Evolutionary conservation across 2,797 vertebrate species (phyloP).

Genomic region (Acanthornis magna): DNA sequence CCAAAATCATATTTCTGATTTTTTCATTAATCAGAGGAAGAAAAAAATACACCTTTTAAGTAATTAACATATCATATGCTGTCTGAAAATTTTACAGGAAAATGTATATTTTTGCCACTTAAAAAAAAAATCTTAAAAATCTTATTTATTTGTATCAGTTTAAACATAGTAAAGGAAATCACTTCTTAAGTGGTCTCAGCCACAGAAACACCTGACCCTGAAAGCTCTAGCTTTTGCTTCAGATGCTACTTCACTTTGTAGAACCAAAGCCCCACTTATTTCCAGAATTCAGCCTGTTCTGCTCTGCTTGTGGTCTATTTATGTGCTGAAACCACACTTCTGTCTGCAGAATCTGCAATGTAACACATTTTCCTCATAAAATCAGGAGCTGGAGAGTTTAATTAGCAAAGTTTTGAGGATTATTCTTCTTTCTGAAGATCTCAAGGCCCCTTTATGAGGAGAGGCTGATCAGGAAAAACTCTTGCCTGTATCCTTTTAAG

Average conservation of each 20-base stretch:
- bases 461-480: background rate
- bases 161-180: background rate
- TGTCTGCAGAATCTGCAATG: background rate
- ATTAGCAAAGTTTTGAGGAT: background rate
- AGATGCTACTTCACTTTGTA: background rate
- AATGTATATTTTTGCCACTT: background rate
- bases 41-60: background rate
- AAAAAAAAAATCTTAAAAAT: background rate
- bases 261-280: background rate
- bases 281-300: background rate
- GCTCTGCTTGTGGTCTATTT: background rate
- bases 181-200: background rate
- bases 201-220: background rate
- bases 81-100: background rate
- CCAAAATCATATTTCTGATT: background rate
- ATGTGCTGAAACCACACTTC: rapidly evolving
- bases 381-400: background rate
- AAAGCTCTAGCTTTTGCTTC: background rate
- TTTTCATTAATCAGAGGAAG: background rate
- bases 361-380: background rate
- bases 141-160: background rate
- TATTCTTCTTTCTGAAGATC: background rate
- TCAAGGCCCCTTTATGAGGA: background rate
- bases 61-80: background rate
- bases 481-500: background rate